Conservation (phyloP, 1,140 invertebrate species). For the Thaumatotibia leucotreta region DNA sequence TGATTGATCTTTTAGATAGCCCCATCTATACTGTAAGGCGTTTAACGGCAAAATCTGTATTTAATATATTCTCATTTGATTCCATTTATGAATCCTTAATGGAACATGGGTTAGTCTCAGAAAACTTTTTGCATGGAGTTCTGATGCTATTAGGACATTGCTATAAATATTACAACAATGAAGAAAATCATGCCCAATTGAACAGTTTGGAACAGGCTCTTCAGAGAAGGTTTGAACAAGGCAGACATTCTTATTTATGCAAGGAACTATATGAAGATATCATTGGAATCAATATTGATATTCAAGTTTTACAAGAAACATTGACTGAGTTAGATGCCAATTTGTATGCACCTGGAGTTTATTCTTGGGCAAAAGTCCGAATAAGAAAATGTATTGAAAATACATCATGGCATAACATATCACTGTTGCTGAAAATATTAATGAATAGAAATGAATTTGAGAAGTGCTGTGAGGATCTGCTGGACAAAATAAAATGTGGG, state of each 20-base stretch:
- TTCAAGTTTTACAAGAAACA: constrained; percentile 27
- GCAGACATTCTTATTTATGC: constrained; percentile 43
- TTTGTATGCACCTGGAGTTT: constrained; percentile 37
- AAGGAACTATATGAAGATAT: constrained; percentile 39
- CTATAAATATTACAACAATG: constrained; percentile 30
- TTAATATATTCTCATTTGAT: constrained; percentile 48
- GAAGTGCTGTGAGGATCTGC: constrained; percentile 34
- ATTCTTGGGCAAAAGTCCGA: constrained; percentile 40
- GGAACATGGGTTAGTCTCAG: constrained; percentile 26
- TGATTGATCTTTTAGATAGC: constrained; percentile 50
- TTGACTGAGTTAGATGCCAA: constrained; percentile 28
- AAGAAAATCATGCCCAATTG: constrained; percentile 20
- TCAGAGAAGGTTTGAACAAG: constrained; percentile 16
- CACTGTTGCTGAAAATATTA: constrained; percentile 34
- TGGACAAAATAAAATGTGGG: constrained; percentile 33
- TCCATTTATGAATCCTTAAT: constrained; percentile 33
- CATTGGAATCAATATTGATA: constrained; percentile 14
- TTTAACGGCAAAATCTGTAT: constrained; percentile 55
- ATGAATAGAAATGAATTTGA: constrained; percentile 41
- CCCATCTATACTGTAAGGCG: constrained; percentile 64
- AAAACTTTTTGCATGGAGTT: constrained; percentile 63
- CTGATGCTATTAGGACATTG: constrained; percentile 45
- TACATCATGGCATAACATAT: constrained; percentile 35
- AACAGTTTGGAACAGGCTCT: constrained; percentile 24
- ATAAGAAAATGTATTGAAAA: constrained; percentile 33